Conservation (phyloP, 2,113 vertebrate genomes). For the Melierax canorus region DNA sequence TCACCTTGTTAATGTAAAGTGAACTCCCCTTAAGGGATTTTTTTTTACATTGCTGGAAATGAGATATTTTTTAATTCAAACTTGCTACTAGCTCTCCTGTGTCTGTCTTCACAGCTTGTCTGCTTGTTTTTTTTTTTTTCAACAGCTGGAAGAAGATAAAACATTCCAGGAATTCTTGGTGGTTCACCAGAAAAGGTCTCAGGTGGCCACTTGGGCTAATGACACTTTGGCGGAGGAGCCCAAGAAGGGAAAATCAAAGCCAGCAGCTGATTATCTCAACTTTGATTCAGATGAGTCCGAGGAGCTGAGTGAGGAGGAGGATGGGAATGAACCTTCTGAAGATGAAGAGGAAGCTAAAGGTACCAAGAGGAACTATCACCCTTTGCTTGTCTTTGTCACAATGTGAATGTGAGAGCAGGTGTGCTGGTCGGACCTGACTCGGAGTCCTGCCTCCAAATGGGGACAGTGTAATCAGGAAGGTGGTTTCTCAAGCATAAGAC, state of each 20-base stretch:
- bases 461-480: not conserved
- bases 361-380: slow-evolving; percentile 8
- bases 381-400: not conserved
- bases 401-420: not conserved
- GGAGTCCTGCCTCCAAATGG: not conserved
- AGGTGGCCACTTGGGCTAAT: slow-evolving; percentile 87
- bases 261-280: slow-evolving; percentile 88
- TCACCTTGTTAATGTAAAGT: not conserved
- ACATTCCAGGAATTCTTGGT: slow-evolving; percentile 90
- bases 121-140: not conserved
- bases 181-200: slow-evolving; percentile 86
- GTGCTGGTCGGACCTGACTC: fast-evolving
- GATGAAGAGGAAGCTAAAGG: not conserved
- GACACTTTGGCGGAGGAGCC: slow-evolving; percentile 70
- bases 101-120: not conserved
- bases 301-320: slow-evolving; percentile 63
- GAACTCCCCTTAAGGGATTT: not conserved
- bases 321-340: not conserved
- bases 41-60: not conserved
- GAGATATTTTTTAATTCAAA: not conserved
- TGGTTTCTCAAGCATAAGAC: not conserved
- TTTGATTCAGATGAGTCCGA: slow-evolving; percentile 83
- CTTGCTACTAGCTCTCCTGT: not conserved
- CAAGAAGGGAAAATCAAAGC: not conserved
- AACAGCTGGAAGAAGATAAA: slow-evolving; percentile 83